These are phyloP conservation scores for Scaeva pyrastri DNA, from an alignment of 2,888 invertebrate genomes.

Conservation along the genomic window DNA sequence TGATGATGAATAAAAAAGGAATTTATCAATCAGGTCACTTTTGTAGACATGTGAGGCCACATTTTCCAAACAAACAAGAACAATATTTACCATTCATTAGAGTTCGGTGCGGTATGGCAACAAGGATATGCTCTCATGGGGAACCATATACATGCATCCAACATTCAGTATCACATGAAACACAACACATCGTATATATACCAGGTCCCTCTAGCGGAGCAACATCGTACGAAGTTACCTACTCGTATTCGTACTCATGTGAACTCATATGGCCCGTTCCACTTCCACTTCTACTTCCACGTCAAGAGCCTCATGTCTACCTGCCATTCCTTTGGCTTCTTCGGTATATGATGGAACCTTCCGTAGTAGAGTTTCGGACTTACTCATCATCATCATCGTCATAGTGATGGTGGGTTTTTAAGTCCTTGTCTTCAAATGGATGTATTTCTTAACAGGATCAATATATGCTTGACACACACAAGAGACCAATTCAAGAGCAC, in stretches of 20 bases:
- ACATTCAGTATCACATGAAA: constrained; percentile 7
- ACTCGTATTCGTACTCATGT: constrained; percentile 25
- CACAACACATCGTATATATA: background rate
- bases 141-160: background rate
- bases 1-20: constrained; percentile 6
- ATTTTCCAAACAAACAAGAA: constrained; percentile 55
- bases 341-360: constrained; percentile 8
- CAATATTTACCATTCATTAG: constrained; percentile 73
- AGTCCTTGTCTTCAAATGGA: constrained; percentile 70
- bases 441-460: constrained; percentile 71
- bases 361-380: background rate
- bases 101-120: constrained; percentile 38
- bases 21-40: constrained; percentile 32
- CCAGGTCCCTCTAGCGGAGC: background rate
- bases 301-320: background rate
- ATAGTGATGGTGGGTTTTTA: constrained; percentile 62
- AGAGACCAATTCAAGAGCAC: constrained; percentile 70
- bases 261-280: constrained; percentile 39
- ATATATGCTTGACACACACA: constrained; percentile 74
- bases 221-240: constrained; percentile 47
- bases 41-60: constrained; percentile 38
- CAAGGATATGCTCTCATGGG: constrained; percentile 28
- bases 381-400: constrained; percentile 3
- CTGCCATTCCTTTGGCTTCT: background rate
- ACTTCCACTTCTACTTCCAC: background rate